Base-by-base conservation (phyloP, 30 jellyfish, hydroid and myxozoan species). In the Sanderia malayensis region DNA sequence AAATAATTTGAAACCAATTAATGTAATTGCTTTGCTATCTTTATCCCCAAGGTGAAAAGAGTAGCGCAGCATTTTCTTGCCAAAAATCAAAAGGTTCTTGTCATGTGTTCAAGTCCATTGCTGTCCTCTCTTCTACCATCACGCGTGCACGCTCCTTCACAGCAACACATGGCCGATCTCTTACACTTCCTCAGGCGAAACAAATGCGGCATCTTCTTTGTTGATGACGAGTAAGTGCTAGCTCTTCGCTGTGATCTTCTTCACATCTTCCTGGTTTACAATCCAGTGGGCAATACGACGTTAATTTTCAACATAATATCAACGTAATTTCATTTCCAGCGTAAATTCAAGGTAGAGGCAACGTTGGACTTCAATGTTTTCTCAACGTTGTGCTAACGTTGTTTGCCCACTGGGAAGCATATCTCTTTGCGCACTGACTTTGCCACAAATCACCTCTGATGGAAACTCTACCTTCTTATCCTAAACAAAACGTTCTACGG, bases 191-290 rank as follows among this genome's bases (percentile, higher is more conserved):
- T 78, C 55, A 62, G 82, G 18, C 47, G 89, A 28, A 81, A 62
- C 19, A 33, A 57, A 0, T 82, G 94, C 71, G 94, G 94, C 0
- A 32, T 82, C 29, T 82, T 70, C 82, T 82, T 82, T 71, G 94
- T 82, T 11, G 94, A 71, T 53, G 84, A 71, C 52, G 64, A 61
- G 94, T 82, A 71, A 32, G 94, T n/a, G n/a, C n/a, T n/a, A n/a
- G n/a, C n/a, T n/a, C n/a, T n/a, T n/a, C n/a, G n/a, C n/a, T n/a
- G n/a, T n/a, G n/a, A n/a, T n/a, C n/a, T n/a, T n/a, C n/a, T n/a
- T n/a, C n/a, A n/a, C n/a, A n/a, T n/a, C n/a, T n/a, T n/a, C n/a
- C n/a, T n/a, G n/a, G n/a, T n/a, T n/a, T n/a, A n/a, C n/a, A n/a
- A n/a, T n/a, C n/a, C n/a, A n/a, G n/a, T n/a, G n/a, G n/a, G n/a